Percentiles rank a stretch among this genome's conserved stretches.
Conservation (phyloP, 2,113 vertebrate species). For the Notothenia coriiceps region DNA sequence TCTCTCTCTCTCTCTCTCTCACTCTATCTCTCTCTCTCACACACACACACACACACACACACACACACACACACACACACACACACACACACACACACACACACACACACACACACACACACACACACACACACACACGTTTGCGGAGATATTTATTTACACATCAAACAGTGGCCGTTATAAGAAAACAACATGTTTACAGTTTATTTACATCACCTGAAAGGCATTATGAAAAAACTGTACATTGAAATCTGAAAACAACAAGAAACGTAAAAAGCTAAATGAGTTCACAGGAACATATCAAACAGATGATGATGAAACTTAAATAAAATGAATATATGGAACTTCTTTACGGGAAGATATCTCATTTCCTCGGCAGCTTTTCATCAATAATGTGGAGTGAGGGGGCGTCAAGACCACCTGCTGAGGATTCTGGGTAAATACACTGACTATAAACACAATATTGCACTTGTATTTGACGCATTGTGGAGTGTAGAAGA, state of each 20-base stretch:
- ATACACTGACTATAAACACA: neutral
- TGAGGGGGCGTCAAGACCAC: neutral
- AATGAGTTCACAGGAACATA: conserved; percentile 40
- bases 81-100: no score
- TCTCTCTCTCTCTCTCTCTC: no score
- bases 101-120: no score
- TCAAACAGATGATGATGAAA: conserved; percentile 31
- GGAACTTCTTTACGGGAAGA: neutral
- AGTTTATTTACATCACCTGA: conserved; percentile 76
- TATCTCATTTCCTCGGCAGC: neutral
- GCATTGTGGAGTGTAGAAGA: neutral
- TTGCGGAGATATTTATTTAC: conserved; percentile 78
- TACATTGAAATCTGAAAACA: conserved; percentile 48
- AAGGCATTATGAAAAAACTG: conserved; percentile 67
- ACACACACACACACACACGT: neutral
- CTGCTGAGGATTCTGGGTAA: conserved; percentile 18
- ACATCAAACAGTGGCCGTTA: conserved; percentile 70
- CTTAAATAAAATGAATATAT: conserved; percentile 23
- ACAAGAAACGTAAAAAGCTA: conserved; percentile 7
- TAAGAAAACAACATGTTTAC: conserved; percentile 72
- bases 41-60: no score
- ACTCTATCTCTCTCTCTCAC: no score
- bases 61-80: no score
- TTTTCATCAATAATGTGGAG: conserved; percentile 13
- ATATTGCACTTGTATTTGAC: conserved; percentile 40